A percentile compares a stretch with the other conserved stretches of the same genome.
phyloP scores from a whole-genome alignment of 2,888 invertebrate genomes.

The Callinectes sapidus region DNA sequence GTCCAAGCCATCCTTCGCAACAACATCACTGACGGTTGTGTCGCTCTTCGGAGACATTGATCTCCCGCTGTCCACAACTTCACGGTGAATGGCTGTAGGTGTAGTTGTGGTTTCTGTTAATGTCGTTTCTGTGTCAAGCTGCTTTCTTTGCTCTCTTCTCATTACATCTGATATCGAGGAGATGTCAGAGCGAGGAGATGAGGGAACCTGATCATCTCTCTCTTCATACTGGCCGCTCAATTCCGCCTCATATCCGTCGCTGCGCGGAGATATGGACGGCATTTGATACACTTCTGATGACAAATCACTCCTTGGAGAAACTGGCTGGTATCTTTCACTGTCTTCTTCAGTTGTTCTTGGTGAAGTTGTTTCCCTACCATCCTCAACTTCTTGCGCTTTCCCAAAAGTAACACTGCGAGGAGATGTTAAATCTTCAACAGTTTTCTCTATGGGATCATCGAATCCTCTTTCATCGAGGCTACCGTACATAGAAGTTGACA shows the following conservation, averaged over 20 bases:
- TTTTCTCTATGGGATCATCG: constrained; percentile 14
- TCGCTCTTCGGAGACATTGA: constrained; percentile 69
- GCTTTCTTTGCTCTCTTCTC: constrained; percentile 56
- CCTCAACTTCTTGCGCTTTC: constrained; percentile 51
- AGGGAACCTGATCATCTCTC: constrained; percentile 55
- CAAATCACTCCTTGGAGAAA: constrained; percentile 61
- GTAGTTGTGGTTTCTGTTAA: constrained; percentile 50
- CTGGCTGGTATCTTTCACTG: constrained; percentile 40
- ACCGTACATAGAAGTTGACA: constrained; percentile 72
- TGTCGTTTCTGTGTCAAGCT: constrained; percentile 48
- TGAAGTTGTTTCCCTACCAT: constrained; percentile 29
- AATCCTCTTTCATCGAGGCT: constrained; percentile 55
- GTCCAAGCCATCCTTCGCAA: constrained; percentile 64
- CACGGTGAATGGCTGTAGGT: constrained; percentile 52
- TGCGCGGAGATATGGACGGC: constrained; percentile 64
- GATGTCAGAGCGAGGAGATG: constrained; percentile 51
- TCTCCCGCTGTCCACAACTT: constrained; percentile 69
- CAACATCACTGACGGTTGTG: constrained; percentile 66
- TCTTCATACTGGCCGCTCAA: constrained; percentile 61
- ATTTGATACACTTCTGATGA: constrained; percentile 58
- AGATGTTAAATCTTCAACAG: constrained; percentile 59
- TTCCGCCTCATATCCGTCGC: constrained; percentile 65
- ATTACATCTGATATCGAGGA: constrained; percentile 63
- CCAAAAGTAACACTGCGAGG: constrained; percentile 58
- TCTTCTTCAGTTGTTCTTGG: constrained; percentile 39